These are phyloP conservation scores for Rhyzopertha dominica DNA, from an alignment of 1,140 invertebrate species.

Conservation along the genomic window DNA sequence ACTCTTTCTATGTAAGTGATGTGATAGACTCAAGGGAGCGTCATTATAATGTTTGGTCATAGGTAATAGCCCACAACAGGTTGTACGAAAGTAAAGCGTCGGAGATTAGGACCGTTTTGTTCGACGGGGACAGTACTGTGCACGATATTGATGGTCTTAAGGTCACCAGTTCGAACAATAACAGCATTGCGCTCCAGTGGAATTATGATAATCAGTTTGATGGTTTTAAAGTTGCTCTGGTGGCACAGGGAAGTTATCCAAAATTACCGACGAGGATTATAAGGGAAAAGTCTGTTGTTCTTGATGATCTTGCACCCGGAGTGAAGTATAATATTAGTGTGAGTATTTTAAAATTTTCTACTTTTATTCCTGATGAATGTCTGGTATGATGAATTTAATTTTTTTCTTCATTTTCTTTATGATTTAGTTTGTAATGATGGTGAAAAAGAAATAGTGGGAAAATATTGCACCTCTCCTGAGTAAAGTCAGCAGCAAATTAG, in stretches of 20 bases:
- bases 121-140: constrained; percentile 58
- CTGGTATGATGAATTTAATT: too few species aligned
- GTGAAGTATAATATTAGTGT: constrained; percentile 45
- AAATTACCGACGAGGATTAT: constrained; percentile 42
- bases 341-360: too few species aligned
- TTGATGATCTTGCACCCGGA: constrained; percentile 55
- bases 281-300: constrained; percentile 30
- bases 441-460: too few species aligned
- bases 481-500: too few species aligned
- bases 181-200: constrained; percentile 58
- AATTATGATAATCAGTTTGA: constrained; percentile 53
- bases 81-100: constrained; percentile 56
- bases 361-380: too few species aligned
- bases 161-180: constrained; percentile 48
- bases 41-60: constrained; percentile 16
- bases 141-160: constrained; percentile 55
- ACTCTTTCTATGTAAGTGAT: constrained; percentile 69
- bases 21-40: not conserved
- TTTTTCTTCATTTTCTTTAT: too few species aligned
- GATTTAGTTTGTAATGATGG: too few species aligned
- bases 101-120: constrained; percentile 50
- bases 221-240: constrained; percentile 55
- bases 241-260: constrained; percentile 50
- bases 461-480: too few species aligned
- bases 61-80: constrained; percentile 64